A percentile compares a stretch with the other conserved stretches of the same genome.
Conservation (phyloP, 1,140 invertebrate genomes). For the Drosophila setifemur region DNA sequence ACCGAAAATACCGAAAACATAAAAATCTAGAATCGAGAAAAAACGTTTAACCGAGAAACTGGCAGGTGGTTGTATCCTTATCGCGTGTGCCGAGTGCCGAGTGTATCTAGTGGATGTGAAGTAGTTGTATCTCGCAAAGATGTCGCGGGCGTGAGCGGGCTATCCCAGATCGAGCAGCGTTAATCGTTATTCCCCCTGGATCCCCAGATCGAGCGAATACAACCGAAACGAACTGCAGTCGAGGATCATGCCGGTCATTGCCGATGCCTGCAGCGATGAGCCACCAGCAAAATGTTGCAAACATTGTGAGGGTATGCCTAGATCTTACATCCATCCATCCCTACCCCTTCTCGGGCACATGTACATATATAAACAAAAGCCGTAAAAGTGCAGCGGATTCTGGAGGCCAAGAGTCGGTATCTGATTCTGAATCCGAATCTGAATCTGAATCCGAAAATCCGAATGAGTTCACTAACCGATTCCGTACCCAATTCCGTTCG, state of each 20-base stretch:
- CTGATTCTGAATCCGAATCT: not conserved
- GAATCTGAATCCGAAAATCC: no score
- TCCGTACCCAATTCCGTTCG: constrained; percentile 17
- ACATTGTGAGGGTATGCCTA: constrained; percentile 82
- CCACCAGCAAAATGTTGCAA: constrained; percentile 83
- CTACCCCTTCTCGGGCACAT: not conserved
- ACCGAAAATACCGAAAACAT: not conserved
- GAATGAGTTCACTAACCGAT: constrained; percentile 71
- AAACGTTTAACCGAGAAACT: not conserved
- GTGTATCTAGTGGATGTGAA: not conserved
- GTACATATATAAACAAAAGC: constrained; percentile 9
- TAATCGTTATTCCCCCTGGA: not conserved
- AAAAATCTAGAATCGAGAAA: no score
- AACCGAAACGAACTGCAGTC: constrained; percentile 1
- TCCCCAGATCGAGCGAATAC: not conserved
- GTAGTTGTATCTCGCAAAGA: not conserved
- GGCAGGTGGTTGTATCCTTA: not conserved
- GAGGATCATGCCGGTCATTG: constrained; percentile 82
- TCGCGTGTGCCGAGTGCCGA: not conserved
- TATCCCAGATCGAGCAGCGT: not conserved
- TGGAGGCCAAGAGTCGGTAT: no score
- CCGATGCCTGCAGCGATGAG: constrained; percentile 80
- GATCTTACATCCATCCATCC: constrained; percentile 52
- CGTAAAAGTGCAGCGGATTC: constrained; percentile 25
- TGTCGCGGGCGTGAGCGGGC: not conserved